Evolutionary conservation across 53 echinoderm and acorn worm genomes (phyloP).

Genomic region (Echinometra lucunter): DNA sequence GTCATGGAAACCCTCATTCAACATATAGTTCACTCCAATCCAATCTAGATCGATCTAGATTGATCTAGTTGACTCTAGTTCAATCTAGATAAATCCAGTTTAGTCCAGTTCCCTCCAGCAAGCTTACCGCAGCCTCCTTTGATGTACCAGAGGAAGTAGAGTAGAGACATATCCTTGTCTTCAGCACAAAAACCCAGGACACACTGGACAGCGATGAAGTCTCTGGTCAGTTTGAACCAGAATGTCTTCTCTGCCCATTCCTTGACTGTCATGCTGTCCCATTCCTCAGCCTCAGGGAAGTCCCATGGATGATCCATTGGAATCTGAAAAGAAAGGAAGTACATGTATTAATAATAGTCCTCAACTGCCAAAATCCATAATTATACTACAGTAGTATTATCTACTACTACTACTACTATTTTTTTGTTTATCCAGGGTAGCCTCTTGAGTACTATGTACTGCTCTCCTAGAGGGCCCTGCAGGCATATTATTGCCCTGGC

Average conservation of each 20-base stretch:
- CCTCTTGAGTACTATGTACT: too few relatives aligned
- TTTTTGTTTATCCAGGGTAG: too few relatives aligned
- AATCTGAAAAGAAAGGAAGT: slow-evolving; percentile 64
- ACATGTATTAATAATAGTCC: too few relatives aligned
- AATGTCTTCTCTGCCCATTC: slow-evolving; percentile 83
- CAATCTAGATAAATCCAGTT: slow-evolving; percentile 14
- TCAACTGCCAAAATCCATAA: too few relatives aligned
- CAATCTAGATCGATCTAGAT: background rate
- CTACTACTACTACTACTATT: too few relatives aligned
- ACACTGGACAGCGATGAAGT: slow-evolving; percentile 54
- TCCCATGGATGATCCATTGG: slow-evolving; percentile 85
- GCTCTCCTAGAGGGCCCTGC: too few relatives aligned
- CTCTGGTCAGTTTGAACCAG: slow-evolving; percentile 70
- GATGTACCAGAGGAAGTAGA: slow-evolving; percentile 85
- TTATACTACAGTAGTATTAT: too few relatives aligned
- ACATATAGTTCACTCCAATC: background rate
- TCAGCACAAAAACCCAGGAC: slow-evolving; percentile 64
- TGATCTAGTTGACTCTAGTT: background rate
- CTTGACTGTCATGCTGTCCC: slow-evolving; percentile 84
- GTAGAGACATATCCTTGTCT: slow-evolving; percentile 76
- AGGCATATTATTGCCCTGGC: too few relatives aligned
- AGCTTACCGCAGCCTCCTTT: slow-evolving; percentile 63
- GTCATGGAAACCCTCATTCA: too few relatives aligned
- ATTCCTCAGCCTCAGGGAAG: slow-evolving; percentile 79
- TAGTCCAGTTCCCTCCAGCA: background rate